phyloP scores from a whole-genome alignment of 2,797 vertebrate genomes.

The Acipenser ruthenus region DNA sequence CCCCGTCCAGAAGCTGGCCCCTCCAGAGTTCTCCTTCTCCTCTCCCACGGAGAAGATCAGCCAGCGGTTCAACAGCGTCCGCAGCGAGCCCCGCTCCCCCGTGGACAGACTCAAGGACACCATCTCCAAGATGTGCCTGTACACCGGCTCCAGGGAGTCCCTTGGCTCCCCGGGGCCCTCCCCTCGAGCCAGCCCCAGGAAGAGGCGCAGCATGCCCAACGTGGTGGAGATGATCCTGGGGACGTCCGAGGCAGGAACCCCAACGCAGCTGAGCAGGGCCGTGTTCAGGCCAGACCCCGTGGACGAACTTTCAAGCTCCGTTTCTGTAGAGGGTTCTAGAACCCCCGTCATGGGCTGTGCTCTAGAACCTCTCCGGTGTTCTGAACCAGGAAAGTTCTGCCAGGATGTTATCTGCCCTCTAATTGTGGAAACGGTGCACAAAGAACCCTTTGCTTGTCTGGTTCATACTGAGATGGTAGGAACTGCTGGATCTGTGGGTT shows the following conservation, averaged over 20 bases:
- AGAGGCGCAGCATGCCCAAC: conserved; percentile 45
- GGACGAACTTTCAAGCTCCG: neutral
- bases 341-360: conserved; percentile 18
- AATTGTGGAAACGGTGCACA: conserved; percentile 42
- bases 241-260: conserved; percentile 25
- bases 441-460: conserved; percentile 32
- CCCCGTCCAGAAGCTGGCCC: conserved; percentile 69
- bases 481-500: neutral
- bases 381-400: conserved; percentile 28
- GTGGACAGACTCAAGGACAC: conserved; percentile 73
- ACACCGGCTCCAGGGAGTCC: conserved; percentile 53
- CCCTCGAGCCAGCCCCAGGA: conserved; percentile 19
- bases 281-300: neutral
- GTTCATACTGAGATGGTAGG: conserved; percentile 3
- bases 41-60: conserved; percentile 48
- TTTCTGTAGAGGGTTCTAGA: conserved; percentile 15
- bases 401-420: conserved; percentile 43
- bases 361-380: neutral
- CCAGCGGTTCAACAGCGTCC: conserved; percentile 42
- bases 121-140: conserved; percentile 79
- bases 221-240: conserved; percentile 50
- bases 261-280: conserved; percentile 27
- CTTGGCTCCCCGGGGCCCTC: conserved; percentile 34
- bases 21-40: conserved; percentile 53
- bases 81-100: conserved; percentile 59